Evolutionary conservation across 2,797 vertebrate genomes (phyloP), one percentile per base, ranked within the genome.

Genomic region (Austrolebias charrua): DNA sequence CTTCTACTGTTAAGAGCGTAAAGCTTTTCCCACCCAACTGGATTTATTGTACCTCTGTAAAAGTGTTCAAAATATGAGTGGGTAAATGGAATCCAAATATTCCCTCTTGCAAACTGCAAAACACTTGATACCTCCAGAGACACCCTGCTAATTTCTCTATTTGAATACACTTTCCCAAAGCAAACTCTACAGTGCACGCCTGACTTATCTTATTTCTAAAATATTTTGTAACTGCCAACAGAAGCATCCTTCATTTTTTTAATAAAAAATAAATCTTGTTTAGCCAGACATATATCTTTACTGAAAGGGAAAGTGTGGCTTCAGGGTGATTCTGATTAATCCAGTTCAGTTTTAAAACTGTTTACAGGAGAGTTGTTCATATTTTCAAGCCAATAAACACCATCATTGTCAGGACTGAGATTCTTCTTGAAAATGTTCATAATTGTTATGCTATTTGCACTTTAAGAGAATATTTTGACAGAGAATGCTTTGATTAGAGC

Each of bases 81-180:
- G 73, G 69, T 75, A 76, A 84, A 86, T 64, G 80, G 64, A 78
- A 73, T 63, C 76, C 87, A 83, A 74, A 71, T 79, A 76, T 87
- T 87, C 86, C 78, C 69, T 73, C 61, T 44, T 65, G 68, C 71
- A 86, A 86, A 84, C 90, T 88, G 82, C 78, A 85, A 84, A 86
- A 76, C 61, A 66, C 60, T 74, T 65, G 47, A 81, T 78, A 29
- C 60, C 87, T 51, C 63, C 16, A 15, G 89, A 81, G 84, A 87
- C 45, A 0, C 19, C 0, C 12, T 5, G 42, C 68, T 85, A 78
- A 88, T 91, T 91, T 86, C 87, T 85, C 86, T 52, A 53, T 71
- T 90, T 88, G 81, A 16, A 75, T 67, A 60, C 69, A 87, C 89
- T 88, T 88, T 86, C 84, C 88, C 83, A 60, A 29, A 75, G 24